Conservation (phyloP, 2,113 vertebrate genomes). For the Lipotes vexillifer region DNA sequence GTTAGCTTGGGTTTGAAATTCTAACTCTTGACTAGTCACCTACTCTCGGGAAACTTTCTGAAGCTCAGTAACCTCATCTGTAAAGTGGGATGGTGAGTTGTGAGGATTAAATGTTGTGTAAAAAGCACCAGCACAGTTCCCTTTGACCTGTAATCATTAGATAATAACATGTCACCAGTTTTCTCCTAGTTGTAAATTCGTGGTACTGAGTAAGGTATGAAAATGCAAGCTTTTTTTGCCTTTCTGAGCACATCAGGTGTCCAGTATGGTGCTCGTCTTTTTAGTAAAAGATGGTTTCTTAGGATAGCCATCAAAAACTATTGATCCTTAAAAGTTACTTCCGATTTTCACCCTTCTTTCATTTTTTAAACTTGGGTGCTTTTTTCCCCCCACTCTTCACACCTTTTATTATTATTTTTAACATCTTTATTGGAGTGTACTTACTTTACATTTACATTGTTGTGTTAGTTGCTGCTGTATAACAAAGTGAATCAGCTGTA, state of each 20-base stretch:
- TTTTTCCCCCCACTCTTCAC: no score
- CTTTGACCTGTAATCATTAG: neutral
- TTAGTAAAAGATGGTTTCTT: constrained; percentile 13
- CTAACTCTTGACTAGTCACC: neutral
- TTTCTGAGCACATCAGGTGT: neutral
- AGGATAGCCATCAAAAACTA: neutral
- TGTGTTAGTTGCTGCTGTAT: no score
- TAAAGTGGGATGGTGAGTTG: constrained; percentile 1
- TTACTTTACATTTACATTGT: no score
- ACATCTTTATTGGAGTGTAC: no score
- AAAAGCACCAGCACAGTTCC: neutral
- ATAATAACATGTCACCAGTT: neutral
- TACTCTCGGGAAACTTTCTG: neutral
- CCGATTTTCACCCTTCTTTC: neutral
- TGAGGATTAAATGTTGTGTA: neutral
- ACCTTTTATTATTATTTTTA: no score
- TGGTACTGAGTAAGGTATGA: neutral
- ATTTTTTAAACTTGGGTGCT: neutral
- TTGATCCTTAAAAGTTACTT: neutral
- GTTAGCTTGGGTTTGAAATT: constrained; percentile 30
- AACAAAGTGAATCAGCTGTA: no score
- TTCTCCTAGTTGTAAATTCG: neutral
- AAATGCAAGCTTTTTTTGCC: neutral
- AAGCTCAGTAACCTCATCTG: neutral
- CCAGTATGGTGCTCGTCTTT: neutral